phyloP scores from a whole-genome alignment of 2,888 invertebrate genomes.

The Crocallis elinguaria region DNA sequence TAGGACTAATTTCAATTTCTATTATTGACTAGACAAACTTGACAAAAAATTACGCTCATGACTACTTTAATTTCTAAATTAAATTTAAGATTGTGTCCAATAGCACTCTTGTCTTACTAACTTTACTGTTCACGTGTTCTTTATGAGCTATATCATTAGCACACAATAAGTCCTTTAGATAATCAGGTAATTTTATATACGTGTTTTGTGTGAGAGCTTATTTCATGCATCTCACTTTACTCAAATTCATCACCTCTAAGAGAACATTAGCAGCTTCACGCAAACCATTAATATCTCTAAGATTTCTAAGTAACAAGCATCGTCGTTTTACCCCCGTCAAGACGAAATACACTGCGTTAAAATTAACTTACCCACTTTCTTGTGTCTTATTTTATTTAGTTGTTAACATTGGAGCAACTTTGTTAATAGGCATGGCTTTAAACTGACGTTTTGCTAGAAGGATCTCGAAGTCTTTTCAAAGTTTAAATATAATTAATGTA shows the following conservation, averaged over 20 bases:
- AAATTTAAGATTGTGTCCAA: no score
- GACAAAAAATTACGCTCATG: no score
- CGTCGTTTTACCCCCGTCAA: slow-evolving; percentile 19
- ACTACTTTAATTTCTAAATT: no score
- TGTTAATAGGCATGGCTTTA: not conserved
- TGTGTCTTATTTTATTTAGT: slow-evolving; percentile 43
- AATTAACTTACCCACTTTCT: slow-evolving; percentile 46
- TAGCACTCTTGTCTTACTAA: no score
- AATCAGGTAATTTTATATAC: no score
- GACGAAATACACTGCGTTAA: slow-evolving; percentile 38
- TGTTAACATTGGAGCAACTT: not conserved
- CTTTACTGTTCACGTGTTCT: no score
- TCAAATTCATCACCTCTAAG: slow-evolving; percentile 18
- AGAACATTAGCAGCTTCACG: slow-evolving; percentile 23
- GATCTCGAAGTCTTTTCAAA: no score
- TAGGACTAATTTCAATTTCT: no score
- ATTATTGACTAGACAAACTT: no score
- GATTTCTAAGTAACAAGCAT: slow-evolving; percentile 28
- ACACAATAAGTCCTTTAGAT: not conserved
- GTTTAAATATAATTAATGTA: no score
- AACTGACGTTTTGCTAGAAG: no score
- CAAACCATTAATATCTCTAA: slow-evolving; percentile 28
- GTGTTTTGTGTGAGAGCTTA: not conserved
- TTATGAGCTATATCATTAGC: no score
- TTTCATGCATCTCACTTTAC: slow-evolving; percentile 12